phyloP scores from a whole-genome alignment of 2,888 invertebrate genomes.

The Nemotelus pantherinus region DNA sequence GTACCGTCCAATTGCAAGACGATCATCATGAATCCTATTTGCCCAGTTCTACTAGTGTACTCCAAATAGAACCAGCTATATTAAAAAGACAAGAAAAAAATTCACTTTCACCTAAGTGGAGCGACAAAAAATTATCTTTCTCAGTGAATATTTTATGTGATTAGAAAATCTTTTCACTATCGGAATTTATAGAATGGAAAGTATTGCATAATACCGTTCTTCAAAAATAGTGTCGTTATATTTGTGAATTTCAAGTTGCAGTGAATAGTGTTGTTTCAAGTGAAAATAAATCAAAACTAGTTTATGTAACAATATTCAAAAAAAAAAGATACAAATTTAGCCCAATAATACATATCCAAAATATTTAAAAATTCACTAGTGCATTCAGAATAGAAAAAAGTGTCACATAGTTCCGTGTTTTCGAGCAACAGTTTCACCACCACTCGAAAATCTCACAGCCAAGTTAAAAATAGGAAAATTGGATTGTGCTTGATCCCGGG shows the following conservation, averaged over 20 bases:
- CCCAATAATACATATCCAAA: background rate
- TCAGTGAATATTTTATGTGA: too few relatives aligned
- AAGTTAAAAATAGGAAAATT: conserved; percentile 45
- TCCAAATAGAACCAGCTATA: conserved; percentile 21
- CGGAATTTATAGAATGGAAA: background rate
- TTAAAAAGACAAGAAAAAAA: background rate
- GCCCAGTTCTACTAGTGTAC: conserved; percentile 3
- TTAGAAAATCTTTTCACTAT: too few relatives aligned
- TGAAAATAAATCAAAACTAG: background rate
- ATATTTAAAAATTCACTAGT: background rate
- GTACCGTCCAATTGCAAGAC: conserved; percentile 11
- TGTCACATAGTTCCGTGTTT: conserved; percentile 23
- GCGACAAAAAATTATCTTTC: too few relatives aligned
- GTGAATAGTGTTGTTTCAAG: background rate
- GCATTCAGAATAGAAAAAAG: conserved; percentile 2
- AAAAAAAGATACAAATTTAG: background rate
- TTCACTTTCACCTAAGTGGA: background rate
- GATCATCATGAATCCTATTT: conserved; percentile 16
- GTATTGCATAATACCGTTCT: background rate
- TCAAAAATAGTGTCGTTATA: background rate
- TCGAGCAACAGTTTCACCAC: background rate
- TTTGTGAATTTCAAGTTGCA: background rate
- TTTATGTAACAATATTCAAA: background rate
- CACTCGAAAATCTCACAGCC: background rate
- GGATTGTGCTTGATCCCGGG: conserved; percentile 42